A percentile compares a stretch with the other conserved stretches of the same genome.
Conservation (phyloP, 2,113 vertebrate genomes). For the Nesogale talazaci region DNA sequence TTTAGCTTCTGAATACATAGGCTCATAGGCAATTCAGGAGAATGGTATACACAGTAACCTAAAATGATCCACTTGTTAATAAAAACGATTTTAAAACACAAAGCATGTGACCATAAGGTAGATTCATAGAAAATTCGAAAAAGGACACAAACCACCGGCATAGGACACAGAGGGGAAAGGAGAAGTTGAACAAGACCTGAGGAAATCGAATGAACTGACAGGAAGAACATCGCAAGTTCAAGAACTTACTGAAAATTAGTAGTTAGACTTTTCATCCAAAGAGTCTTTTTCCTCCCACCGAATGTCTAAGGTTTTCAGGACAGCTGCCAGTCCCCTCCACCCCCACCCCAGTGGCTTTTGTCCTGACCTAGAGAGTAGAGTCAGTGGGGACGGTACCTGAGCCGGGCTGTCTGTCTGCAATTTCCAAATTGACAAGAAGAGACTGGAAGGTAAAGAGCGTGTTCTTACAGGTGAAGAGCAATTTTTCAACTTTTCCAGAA, state of each 20-base stretch:
- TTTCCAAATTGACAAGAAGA: slow-evolving; percentile 83
- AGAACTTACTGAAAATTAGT: slow-evolving; percentile 87
- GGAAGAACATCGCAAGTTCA: slow-evolving; percentile 77
- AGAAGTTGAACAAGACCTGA: slow-evolving; percentile 59
- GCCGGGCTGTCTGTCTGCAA: slow-evolving; percentile 80
- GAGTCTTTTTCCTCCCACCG: slow-evolving; percentile 83
- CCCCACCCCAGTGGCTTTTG: slow-evolving; percentile 78
- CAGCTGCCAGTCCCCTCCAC: slow-evolving; percentile 72
- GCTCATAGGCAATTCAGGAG: slow-evolving; percentile 40
- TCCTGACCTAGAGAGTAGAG: slow-evolving; percentile 80
- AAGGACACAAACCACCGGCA: not conserved
- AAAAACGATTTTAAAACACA: slow-evolving; percentile 72
- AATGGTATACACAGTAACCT: slow-evolving; percentile 44
- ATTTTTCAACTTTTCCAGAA: slow-evolving; percentile 83
- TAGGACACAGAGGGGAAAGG: slow-evolving; percentile 11
- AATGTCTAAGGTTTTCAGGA: slow-evolving; percentile 79
- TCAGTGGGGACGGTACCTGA: slow-evolving; percentile 82
- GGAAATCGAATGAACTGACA: slow-evolving; percentile 69
- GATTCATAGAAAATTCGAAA: slow-evolving; percentile 6
- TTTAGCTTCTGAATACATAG: slow-evolving; percentile 42
- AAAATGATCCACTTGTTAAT: slow-evolving; percentile 49
- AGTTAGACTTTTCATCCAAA: slow-evolving; percentile 78
- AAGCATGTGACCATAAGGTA: slow-evolving; percentile 45
- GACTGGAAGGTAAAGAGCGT: slow-evolving; percentile 80
- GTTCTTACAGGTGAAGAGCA: slow-evolving; percentile 78